phyloP scores from a whole-genome alignment of 2,888 invertebrate genomes.

The Opisthograptis luteolata region DNA sequence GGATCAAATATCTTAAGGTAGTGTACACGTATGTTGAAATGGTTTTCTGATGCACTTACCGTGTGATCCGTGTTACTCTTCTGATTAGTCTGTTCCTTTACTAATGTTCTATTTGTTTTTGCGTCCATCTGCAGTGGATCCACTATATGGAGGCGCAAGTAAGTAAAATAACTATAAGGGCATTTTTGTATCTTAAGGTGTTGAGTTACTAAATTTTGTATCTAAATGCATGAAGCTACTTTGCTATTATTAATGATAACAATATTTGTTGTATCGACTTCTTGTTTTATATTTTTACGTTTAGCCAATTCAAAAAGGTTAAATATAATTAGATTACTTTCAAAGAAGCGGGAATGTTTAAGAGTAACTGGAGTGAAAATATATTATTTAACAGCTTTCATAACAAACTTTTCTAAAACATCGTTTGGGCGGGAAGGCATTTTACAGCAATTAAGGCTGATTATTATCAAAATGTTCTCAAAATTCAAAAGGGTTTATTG shows the following conservation, averaged over 20 bases:
- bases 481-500: too few species aligned
- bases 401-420: constrained; percentile 7
- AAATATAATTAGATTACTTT: constrained; percentile 10
- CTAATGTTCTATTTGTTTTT: constrained; percentile 73
- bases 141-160: constrained; percentile 89
- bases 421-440: background rate
- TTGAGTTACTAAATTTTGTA: constrained; percentile 4
- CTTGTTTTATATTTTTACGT: background rate
- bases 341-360: constrained; percentile 8
- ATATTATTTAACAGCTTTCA: constrained; percentile 16
- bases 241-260: background rate
- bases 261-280: background rate
- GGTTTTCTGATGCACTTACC: constrained; percentile 41
- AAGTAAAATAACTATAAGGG: constrained; percentile 67
- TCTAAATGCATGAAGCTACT: constrained; percentile 17
- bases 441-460: too few species aligned
- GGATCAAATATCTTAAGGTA: constrained; percentile 11
- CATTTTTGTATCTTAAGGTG: constrained; percentile 2
- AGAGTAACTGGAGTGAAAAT: constrained; percentile 9
- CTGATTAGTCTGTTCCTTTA: constrained; percentile 40
- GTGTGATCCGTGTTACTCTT: constrained; percentile 50
- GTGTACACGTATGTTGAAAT: constrained; percentile 13
- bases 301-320: background rate
- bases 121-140: constrained; percentile 86
- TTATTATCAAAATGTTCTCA: too few species aligned